Conservation (phyloP, 1,140 invertebrate genomes). For the Trichomalopsis sarcophagae region DNA sequence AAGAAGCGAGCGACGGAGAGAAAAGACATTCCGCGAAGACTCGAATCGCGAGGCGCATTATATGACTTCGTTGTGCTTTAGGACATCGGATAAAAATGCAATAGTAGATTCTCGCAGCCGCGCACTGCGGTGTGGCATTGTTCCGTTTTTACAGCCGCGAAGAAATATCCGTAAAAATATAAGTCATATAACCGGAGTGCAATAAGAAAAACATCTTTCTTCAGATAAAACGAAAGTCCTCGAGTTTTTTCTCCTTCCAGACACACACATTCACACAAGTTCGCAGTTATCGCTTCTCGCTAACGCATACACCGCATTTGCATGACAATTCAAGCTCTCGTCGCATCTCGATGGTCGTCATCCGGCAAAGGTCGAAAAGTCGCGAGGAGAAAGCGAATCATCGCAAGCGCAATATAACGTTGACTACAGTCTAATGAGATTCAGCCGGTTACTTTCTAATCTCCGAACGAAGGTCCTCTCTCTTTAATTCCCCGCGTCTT, state of each 20-base stretch:
- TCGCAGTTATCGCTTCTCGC: background rate
- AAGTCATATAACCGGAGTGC: conserved; percentile 17
- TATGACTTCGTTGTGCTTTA: conserved; percentile 19
- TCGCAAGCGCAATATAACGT: conserved; percentile 3
- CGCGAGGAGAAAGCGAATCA: conserved; percentile 23
- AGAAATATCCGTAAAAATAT: conserved; percentile 11
- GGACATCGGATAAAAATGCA: conserved; percentile 39
- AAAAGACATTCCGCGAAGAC: conserved; percentile 4
- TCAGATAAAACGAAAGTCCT: conserved; percentile 10
- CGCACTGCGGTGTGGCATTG: background rate
- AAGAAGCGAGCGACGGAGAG: background rate
- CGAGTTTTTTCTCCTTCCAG: background rate
- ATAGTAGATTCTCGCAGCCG: conserved; percentile 21
- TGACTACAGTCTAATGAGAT: conserved; percentile 38
- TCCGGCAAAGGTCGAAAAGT: background rate
- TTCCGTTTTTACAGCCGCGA: background rate
- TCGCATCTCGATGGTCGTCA: too few species aligned
- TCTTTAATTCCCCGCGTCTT: background rate
- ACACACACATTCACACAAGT: background rate
- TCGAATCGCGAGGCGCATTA: background rate
- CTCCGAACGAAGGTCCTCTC: conserved; percentile 28
- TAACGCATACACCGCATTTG: background rate
- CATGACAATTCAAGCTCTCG: too few species aligned
- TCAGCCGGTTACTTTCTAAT: conserved; percentile 45
- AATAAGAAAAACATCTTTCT: conserved; percentile 4